phyloP scores from a whole-genome alignment of 1,140 invertebrate genomes.

The Galleria mellonella region DNA sequence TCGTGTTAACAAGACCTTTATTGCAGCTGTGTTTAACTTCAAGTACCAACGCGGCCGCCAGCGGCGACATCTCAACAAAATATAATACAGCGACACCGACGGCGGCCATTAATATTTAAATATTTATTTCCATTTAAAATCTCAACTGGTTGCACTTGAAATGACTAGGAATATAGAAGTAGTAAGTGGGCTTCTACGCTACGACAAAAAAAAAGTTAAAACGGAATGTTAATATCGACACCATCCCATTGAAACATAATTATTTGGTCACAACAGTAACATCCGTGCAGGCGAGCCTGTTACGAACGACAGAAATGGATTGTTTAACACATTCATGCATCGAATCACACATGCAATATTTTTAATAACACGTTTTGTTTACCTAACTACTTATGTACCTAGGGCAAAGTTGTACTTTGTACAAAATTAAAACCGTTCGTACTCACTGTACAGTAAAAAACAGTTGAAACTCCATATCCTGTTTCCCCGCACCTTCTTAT shows the following conservation, averaged over 20 bases:
- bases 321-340: conserved; percentile 55
- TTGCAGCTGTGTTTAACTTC: conserved; percentile 29
- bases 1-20: conserved; percentile 47
- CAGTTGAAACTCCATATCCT: conserved; percentile 32
- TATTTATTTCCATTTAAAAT: conserved; percentile 57
- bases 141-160: conserved; percentile 69
- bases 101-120: conserved; percentile 32
- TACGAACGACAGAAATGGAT: conserved; percentile 47
- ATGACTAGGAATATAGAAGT: conserved; percentile 70
- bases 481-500: conserved; percentile 22
- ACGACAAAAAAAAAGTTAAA: conserved; percentile 42
- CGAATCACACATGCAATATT: conserved; percentile 55
- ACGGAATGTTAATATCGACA: conserved; percentile 73
- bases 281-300: conserved; percentile 52
- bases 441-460: conserved; percentile 54
- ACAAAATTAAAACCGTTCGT: conserved; percentile 61
- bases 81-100: conserved; percentile 56
- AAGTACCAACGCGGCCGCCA: conserved; percentile 21
- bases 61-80: conserved; percentile 37
- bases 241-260: conserved; percentile 70
- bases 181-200: conserved; percentile 59
- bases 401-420: conserved; percentile 70
- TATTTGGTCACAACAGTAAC: conserved; percentile 73
- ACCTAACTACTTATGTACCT: conserved; percentile 71
- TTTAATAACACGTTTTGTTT: conserved; percentile 55